Base-by-base conservation (phyloP, 2,888 invertebrate genomes). In the Nemapogon koenigi region DNA sequence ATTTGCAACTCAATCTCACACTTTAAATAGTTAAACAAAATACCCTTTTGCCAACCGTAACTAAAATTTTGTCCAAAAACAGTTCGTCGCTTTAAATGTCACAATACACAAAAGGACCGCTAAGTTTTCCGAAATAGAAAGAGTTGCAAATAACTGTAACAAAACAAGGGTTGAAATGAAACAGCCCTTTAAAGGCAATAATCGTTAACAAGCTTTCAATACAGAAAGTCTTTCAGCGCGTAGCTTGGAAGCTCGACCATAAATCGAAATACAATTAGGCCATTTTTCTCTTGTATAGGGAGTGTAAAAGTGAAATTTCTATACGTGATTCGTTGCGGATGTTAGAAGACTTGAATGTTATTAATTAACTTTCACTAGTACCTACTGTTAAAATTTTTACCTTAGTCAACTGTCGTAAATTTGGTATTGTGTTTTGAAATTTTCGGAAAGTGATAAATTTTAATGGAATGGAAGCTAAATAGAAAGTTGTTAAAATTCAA, bases 301-400 rank as follows among this genome's bases (percentile, higher is more conserved):
- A 59, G 64, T 57, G 70, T 72, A 75, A 76, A 76, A 76, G 76
- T 76, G 75, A 76, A 76, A 75, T 69, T 51, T 48, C 47, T 53
- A 50, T 53, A 48, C 44, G 59, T 65, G 50, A 64, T 70, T 72
- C 45, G 72, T 51, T 49, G 72, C 62, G 73, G 55, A 50, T 15
- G 2, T 16, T 26, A 11, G 8, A 15, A 37, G 3, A 27, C 11
- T 63, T 59, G 55, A 57, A 51, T 49, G 46, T 47, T 49, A 46
- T 46, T 49, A 42, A 45, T 43, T 55, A 52, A 75, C 76, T 76
- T 76, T 76, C 76, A 63, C 76, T 75, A 14, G n/a, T n/a, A n/a
- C n/a, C n/a, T n/a, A n/a, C n/a, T n/a, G n/a, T n/a, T n/a, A n/a
- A n/a, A n/a, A n/a, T n/a, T n/a, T n/a, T n/a, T n/a, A n/a, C n/a